Percentiles rank a stretch among this genome's conserved stretches.
Conservation (phyloP, 2,888 invertebrate species). For the Agonopterix alstromeriana region DNA sequence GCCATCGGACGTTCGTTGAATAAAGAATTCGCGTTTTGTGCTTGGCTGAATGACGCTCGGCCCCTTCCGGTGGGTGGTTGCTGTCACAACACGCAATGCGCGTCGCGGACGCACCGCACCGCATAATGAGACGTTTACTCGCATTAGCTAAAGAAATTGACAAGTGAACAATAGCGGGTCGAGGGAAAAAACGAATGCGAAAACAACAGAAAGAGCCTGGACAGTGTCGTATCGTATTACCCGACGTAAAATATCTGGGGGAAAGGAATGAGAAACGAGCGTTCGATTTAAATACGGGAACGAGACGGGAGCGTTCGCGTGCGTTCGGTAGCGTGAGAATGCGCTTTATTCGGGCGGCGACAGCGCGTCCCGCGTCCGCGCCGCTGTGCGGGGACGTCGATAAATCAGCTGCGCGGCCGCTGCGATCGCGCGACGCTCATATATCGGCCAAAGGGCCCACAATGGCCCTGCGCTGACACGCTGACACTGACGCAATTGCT, state of each 20-base stretch:
- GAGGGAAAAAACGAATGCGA: conserved; percentile 64
- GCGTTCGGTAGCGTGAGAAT: conserved; percentile 76
- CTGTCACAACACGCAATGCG: conserved; percentile 76
- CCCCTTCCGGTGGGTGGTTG: conserved; percentile 75
- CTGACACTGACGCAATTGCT: conserved; percentile 69
- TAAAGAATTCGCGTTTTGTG: conserved; percentile 72
- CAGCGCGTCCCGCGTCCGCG: conserved; percentile 40
- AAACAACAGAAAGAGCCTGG: conserved; percentile 71
- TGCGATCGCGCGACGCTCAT: conserved; percentile 45
- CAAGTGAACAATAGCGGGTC: conserved; percentile 74
- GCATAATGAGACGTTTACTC: conserved; percentile 77
- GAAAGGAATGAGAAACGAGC: conserved; percentile 74
- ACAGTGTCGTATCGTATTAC: conserved; percentile 77
- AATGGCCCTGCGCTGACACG: conserved; percentile 60
- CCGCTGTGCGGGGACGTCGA: conserved; percentile 47
- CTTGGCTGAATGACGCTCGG: conserved; percentile 70
- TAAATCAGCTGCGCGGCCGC: conserved; percentile 62
- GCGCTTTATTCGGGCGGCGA: conserved; percentile 68
- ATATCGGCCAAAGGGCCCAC: conserved; percentile 59
- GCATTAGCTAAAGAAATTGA: conserved; percentile 77
- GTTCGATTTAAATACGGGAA: conserved; percentile 69
- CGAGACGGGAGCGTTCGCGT: conserved; percentile 68
- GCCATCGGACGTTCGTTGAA: conserved; percentile 68
- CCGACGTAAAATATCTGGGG: conserved; percentile 75
- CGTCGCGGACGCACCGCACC: conserved; percentile 71